phyloP scores from a whole-genome alignment of 2,888 invertebrate species.

The Protonemura montana region DNA sequence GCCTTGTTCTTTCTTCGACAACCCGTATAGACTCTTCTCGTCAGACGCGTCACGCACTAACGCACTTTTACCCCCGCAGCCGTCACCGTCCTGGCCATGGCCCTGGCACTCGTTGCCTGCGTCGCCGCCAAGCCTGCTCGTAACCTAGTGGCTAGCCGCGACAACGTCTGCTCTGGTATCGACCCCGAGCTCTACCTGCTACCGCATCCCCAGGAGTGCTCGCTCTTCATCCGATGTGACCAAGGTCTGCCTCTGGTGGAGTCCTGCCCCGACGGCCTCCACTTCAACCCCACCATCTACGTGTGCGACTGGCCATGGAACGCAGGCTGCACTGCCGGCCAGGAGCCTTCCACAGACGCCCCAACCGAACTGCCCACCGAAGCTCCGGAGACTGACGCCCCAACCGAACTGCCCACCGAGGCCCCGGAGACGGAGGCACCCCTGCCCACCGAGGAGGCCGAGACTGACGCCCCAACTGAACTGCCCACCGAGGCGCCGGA shows the following conservation, averaged over 20 bases:
- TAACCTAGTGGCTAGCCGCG: not conserved
- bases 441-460: not conserved
- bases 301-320: conserved; percentile 19
- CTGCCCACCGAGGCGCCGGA: not conserved
- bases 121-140: not conserved
- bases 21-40: no score
- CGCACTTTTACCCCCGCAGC: not conserved
- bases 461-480: not conserved
- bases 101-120: not conserved
- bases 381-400: not conserved
- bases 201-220: not conserved
- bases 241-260: conserved; percentile 1
- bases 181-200: not conserved
- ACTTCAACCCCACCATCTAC: conserved; percentile 2
- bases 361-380: conserved; percentile 12
- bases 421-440: not conserved
- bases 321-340: conserved; percentile 8
- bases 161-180: not conserved
- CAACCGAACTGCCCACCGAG: conserved; percentile 2
- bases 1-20: no score
- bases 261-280: conserved; percentile 16
- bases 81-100: conserved; percentile 8
- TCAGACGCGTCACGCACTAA: no score
- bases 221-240: not conserved
- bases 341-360: not conserved